Evolutionary conservation across 1,140 invertebrate species (phyloP).

Genomic region (Nilaparvata lugens): DNA sequence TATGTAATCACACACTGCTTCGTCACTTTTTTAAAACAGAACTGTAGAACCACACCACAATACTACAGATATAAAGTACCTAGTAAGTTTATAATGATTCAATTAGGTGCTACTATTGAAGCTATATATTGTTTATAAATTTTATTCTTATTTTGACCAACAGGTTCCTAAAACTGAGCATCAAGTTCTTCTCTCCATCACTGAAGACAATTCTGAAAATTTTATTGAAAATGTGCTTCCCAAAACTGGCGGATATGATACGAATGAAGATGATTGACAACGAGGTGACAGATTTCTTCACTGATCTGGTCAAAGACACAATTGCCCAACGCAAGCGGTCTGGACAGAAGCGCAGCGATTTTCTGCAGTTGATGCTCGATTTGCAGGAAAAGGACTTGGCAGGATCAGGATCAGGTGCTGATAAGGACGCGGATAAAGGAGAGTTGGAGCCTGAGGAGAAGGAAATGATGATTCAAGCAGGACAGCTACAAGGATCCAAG

Average conservation of each 20-base stretch:
- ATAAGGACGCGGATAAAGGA: neutral
- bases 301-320: neutral
- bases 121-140: no score
- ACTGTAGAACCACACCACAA: no score
- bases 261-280: neutral
- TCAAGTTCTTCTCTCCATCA: neutral
- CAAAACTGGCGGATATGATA: neutral
- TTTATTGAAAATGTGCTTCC: neutral
- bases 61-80: no score
- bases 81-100: no score
- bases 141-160: no score
- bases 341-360: conserved; percentile 6
- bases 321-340: neutral
- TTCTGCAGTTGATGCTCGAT: conserved; percentile 8
- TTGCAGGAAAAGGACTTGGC: conserved; percentile 5
- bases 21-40: no score
- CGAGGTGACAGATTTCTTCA: neutral
- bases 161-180: neutral
- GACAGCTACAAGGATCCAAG: no score
- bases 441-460: neutral
- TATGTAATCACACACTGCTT: no score
- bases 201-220: neutral
- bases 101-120: no score
- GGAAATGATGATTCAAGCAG: conserved; percentile 3
- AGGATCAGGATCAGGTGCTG: neutral